Percentiles rank a stretch among this genome's conserved stretches.
These are phyloP conservation scores for Ornithoptera alexandrae DNA, from an alignment of 2,888 invertebrate species.

Conservation along the genomic window DNA sequence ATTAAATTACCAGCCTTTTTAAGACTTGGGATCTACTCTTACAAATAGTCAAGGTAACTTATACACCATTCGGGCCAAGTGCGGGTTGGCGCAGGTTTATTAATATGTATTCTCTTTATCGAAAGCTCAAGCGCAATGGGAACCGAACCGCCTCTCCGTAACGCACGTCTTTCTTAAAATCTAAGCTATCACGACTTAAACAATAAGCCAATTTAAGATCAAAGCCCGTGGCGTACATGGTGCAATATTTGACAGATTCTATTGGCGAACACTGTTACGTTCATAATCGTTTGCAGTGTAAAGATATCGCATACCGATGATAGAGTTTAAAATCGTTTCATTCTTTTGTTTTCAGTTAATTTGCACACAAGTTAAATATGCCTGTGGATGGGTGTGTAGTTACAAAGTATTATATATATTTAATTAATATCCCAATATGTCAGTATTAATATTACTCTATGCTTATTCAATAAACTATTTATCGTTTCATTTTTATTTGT, in stretches of 20 bases:
- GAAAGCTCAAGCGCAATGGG: no score
- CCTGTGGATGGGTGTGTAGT: slow-evolving; percentile 72
- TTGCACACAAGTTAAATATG: slow-evolving; percentile 63
- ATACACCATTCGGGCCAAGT: no score
- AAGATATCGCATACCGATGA: slow-evolving; percentile 18
- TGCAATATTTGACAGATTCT: slow-evolving; percentile 14
- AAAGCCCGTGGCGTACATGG: not conserved
- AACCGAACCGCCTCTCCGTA: no score
- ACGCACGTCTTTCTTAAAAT: no score
- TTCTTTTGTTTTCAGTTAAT: slow-evolving; percentile 73
- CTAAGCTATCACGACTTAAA: no score
- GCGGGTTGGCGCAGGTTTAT: no score
- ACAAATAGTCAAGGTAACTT: no score
- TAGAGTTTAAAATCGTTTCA: slow-evolving; percentile 49
- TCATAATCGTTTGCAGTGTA: not conserved
- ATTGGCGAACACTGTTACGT: slow-evolving; percentile 21
- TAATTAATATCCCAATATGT: slow-evolving; percentile 32
- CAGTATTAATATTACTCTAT: slow-evolving; percentile 45
- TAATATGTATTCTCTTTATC: no score
- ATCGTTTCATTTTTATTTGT: slow-evolving; percentile 1
- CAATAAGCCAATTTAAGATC: no score
- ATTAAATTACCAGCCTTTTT: no score
- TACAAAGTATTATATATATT: slow-evolving; percentile 38
- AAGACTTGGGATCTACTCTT: no score
- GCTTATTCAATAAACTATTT: slow-evolving; percentile 38